Base-by-base conservation (phyloP, 2,888 invertebrate species). In the Thymelicus lineola region DNA sequence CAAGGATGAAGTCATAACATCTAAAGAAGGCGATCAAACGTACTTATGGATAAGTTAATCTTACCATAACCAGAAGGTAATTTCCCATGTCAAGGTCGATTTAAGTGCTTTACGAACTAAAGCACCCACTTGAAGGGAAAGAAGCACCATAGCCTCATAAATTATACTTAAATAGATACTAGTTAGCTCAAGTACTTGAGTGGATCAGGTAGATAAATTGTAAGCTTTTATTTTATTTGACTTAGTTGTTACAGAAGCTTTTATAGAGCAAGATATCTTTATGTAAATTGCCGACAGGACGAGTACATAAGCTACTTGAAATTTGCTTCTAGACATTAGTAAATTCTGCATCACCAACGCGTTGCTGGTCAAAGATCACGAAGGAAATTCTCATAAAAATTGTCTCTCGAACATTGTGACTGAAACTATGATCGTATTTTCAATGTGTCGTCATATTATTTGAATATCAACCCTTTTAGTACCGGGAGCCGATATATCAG, bases 161-260 rank as follows among this genome's bases (percentile, higher is more conserved):
- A 80, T 80, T 77, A 80, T 73, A 70, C 74, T 73, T 79, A 80
- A 80, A 76, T 75, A 80, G 78, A 77, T 75, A 65, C 76, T 78
- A 71, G 74, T 74, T 77, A 75, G 58, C 74, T 77, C 75, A 75
- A 80, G 79, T 76, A 69, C 35, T 60, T 15, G 67, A 62, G 46
- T 50, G 15, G 57, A 48, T 35, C 67, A 61, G 68, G 68, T 68
- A 36, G 55, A 68, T 68, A 68, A 57, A 62, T 55, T 62, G 46
- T 68, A 62, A 62, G 45, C 61, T 61, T 60, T 68, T 57, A 67
- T 67, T 67, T 55, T 46, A 62, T 68, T 62, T 46, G 68, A 62
- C 55, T 62, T 35, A 46, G 38, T 12, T 7, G 62, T 50, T 36
- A 68, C 57, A 62, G 68, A 45, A 61, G 57, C 57, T 62, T 68